A percentile compares a stretch with the other conserved stretches of the same genome.
These are phyloP conservation scores for Conus betulinus DNA, from an alignment of 1,140 invertebrate species.

Conservation along the genomic window DNA sequence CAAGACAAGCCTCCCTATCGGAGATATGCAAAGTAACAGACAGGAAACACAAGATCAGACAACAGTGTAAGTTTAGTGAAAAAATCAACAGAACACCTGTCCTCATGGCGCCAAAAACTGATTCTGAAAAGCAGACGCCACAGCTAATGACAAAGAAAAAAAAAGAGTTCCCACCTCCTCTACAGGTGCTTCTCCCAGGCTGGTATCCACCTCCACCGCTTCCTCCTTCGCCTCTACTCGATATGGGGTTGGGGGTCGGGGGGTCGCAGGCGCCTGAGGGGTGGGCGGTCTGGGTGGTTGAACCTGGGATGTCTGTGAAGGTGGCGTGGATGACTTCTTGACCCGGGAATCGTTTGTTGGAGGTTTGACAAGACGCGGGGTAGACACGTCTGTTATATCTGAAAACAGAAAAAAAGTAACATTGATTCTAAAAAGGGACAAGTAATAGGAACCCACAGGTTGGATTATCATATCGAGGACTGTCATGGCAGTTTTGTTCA, in stretches of 20 bases:
- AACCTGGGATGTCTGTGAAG: background rate
- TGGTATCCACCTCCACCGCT: background rate
- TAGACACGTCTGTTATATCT: background rate
- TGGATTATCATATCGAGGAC: too few species aligned
- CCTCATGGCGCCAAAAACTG: too few species aligned
- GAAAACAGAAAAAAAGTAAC: background rate
- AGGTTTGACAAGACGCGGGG: background rate
- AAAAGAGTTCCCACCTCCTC: background rate
- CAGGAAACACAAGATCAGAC: too few species aligned
- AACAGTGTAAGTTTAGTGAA: too few species aligned
- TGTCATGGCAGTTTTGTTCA: too few species aligned
- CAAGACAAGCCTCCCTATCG: too few species aligned
- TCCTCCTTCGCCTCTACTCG: background rate
- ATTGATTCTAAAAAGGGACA: too few species aligned
- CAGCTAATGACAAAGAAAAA: too few species aligned
- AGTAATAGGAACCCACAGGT: too few species aligned
- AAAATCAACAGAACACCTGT: too few species aligned
- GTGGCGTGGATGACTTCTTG: background rate
- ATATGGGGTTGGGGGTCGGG: slow-evolving; percentile 18
- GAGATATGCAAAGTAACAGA: too few species aligned
- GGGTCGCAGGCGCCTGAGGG: background rate
- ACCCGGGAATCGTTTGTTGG: background rate
- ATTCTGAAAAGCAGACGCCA: too few species aligned
- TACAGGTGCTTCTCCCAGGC: background rate
- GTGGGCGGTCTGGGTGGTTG: background rate